Evolutionary conservation across 2,113 vertebrate genomes (phyloP), one percentile per base, ranked within the genome.

Genomic region (Nothobranchius kuhntae): DNA sequence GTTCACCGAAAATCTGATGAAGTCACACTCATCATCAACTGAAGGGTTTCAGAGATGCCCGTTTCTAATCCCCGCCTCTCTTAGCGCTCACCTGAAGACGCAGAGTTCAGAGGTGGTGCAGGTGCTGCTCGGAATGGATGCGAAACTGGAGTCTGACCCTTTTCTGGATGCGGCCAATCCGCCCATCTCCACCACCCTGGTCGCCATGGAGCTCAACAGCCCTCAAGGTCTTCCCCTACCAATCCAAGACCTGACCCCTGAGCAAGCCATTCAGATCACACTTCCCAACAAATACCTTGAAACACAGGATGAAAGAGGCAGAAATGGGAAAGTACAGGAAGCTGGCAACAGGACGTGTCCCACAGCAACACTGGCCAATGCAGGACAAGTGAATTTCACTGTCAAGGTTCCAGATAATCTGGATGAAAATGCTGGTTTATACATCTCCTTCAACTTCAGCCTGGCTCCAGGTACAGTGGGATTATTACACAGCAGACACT

Each of bases 201-300:
- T 89, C 9, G 90, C 89, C 52, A 91, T 95, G 91, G 93, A 95
- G 86, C 85, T 94, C 63, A 80, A 59, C 71, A 91, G 91, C 0
- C 83, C 90, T 6, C 78, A 86, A 40, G 94, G 94, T n/a, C 68
- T 66, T 6, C 66, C 79, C 1, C 82, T 94, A 55, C 63, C 84
- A 2, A 77, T 95, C 42, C 58, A 65, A 45, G 83, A 90, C 71
- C 81, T 94, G 57, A 73, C 87, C 3, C 52, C 52, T 4, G 88
- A 92, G 15, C 76, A 65, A 10, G 89, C 90, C 47, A 94, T 95
- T 58, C 73, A 66, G 12, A 77, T 94, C 38, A 87, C 73, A 6
- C 77, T 95, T 71, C 86, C 80, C 7, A 86, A 82, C 38, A 81
- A 68, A 35, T 6, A 38, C 13, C 75, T 53, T 6, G 4, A 62